Base-by-base conservation (phyloP, 2,888 invertebrate genomes). In the Nasonovia ribisnigri region DNA sequence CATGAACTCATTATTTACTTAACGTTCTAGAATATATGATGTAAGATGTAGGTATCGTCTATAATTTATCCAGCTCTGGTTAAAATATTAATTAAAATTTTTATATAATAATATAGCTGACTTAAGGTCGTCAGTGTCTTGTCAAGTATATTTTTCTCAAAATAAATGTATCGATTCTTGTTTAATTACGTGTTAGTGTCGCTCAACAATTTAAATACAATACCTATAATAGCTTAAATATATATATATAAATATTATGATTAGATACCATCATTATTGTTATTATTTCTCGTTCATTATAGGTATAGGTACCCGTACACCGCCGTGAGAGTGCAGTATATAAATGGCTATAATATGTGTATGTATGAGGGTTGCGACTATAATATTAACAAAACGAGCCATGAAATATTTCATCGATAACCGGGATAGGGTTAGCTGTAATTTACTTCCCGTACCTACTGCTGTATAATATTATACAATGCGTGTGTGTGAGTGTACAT, bases 401-500 rank as follows among this genome's bases (percentile, higher is more conserved):
- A 36, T 57, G 43, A 89, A 89, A 89, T 89, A 57, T 57, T 89
- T 8, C 57, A 57, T 57, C 57, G 43, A 89, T 89, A 57, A 43
- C 16, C 43, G 29, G 57, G 16, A 54, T 24, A 43, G 88, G 88
- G 88, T 89, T 89, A 57, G 57, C 54, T 88, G 88, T 51, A 88
- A 88, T 88, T 88, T 88, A 42, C 42, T 36, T 88, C 42, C 42
- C 8, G 13, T 88, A 51, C 51, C 51, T 51, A 51, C 88, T 36
- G 29, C 57, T 29, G 11, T 60, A 60, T 60, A n/a, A 67, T 67
- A 67, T 67, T 67, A 67, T n/a, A n/a, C 13, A 67, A 16, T 13
- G 8, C 8, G 29, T 60, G 60, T 60, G 29, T 67, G 60, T n/a
- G 13, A 13, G 60, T n/a, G 10, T 13, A 60, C 10, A 60, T 29